These are phyloP conservation scores for Pachypanchax playfairii DNA, from an alignment of 2,113 vertebrate genomes.

Conservation along the genomic window DNA sequence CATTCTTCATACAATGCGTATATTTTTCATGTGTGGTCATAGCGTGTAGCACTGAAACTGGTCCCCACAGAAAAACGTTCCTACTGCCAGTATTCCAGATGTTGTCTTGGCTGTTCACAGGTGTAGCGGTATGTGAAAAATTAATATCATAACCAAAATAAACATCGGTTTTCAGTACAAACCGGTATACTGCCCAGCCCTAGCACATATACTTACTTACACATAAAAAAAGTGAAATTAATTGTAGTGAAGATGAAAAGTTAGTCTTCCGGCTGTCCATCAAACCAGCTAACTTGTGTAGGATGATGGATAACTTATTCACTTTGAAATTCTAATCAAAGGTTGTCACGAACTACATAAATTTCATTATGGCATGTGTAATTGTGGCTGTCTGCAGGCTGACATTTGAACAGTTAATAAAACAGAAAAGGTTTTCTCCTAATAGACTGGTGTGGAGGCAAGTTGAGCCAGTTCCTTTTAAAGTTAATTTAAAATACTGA, in stretches of 20 bases:
- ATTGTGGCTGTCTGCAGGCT: constrained; percentile 38
- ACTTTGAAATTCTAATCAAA: constrained; percentile 46
- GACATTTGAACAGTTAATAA: constrained; percentile 66
- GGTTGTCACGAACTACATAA: constrained; percentile 28
- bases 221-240: neutral
- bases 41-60: too few species aligned
- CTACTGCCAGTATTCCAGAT: too few species aligned
- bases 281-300: constrained; percentile 21
- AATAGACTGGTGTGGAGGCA: neutral
- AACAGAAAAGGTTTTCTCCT: constrained; percentile 19
- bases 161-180: too few species aligned
- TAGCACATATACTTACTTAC: too few species aligned
- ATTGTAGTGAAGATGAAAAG: constrained; percentile 12
- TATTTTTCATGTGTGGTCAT: too few species aligned
- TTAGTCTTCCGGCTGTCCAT: constrained; percentile 6
- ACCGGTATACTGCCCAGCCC: too few species aligned
- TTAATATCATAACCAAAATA: too few species aligned
- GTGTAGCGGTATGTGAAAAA: too few species aligned
- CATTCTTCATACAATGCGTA: too few species aligned
- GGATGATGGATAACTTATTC: constrained; percentile 3
- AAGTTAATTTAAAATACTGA: constrained; percentile 47
- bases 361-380: constrained; percentile 10
- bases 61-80: too few species aligned
- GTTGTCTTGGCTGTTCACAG: too few species aligned
- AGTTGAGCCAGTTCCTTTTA: constrained; percentile 3